Evolutionary conservation across 2,888 invertebrate genomes (phyloP).

Genomic region (Oligia fasciuncula): DNA sequence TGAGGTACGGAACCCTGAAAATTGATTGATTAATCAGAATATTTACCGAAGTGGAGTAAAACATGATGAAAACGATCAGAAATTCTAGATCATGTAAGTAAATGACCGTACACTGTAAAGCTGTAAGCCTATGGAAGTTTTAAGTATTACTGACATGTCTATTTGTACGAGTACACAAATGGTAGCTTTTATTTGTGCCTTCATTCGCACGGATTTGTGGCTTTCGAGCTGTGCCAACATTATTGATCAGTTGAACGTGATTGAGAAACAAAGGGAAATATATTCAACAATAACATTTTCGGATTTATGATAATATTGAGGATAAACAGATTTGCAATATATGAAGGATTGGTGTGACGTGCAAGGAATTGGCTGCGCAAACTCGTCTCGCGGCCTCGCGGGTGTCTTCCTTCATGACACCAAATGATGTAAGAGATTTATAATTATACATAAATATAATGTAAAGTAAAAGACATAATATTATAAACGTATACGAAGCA

Average conservation of each 20-base stretch:
- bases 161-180: constrained; percentile 41
- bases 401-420: background rate
- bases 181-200: constrained; percentile 57
- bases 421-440: constrained; percentile 12
- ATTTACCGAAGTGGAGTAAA: background rate
- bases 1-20: no score
- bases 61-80: background rate
- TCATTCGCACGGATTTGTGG: constrained; percentile 57
- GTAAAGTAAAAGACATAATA: background rate
- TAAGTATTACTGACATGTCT: constrained; percentile 39
- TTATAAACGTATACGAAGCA: background rate
- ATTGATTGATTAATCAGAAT: no score
- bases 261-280: constrained; percentile 58
- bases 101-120: constrained; percentile 12
- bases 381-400: background rate
- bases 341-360: constrained; percentile 54
- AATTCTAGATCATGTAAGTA: background rate
- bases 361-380: constrained; percentile 41
- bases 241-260: constrained; percentile 66
- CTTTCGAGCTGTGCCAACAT: constrained; percentile 61
- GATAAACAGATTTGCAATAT: constrained; percentile 57
- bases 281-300: constrained; percentile 58
- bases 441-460: background rate
- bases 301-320: constrained; percentile 52
- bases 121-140: constrained; percentile 35